phyloP scores from a whole-genome alignment of 2,888 invertebrate genomes.

The Limnephilus lunatus region DNA sequence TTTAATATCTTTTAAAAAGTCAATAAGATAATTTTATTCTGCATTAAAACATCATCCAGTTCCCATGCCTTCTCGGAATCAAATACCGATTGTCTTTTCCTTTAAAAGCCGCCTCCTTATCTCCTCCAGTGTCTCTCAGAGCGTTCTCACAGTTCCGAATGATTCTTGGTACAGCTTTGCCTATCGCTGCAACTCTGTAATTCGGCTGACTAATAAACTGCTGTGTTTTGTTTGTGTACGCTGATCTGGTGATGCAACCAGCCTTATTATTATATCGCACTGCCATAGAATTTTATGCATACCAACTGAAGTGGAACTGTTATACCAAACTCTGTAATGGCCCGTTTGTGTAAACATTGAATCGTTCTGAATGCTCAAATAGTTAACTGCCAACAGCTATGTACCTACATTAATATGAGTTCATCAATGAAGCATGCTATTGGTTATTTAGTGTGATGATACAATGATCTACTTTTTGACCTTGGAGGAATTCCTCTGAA shows the following conservation, averaged over 20 bases:
- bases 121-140: neutral
- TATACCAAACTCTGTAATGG: slow-evolving; percentile 3
- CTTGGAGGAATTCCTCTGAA: neutral
- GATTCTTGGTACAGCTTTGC: neutral
- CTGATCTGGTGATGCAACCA: slow-evolving; percentile 32
- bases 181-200: neutral
- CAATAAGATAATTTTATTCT: neutral
- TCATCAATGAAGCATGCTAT: neutral
- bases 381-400: neutral
- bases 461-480: neutral
- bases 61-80: neutral
- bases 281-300: slow-evolving; percentile 10
- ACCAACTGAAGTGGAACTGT: slow-evolving; percentile 14
- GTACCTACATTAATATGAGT: neutral
- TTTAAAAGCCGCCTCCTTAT: neutral
- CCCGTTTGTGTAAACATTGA: slow-evolving; percentile 15
- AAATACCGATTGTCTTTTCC: neutral
- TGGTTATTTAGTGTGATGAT: neutral
- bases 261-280: slow-evolving; percentile 4
- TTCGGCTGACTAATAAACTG: slow-evolving; percentile 26
- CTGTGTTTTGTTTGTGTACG: slow-evolving; percentile 10
- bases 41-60: neutral
- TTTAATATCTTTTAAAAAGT: neutral
- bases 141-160: neutral
- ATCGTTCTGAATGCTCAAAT: neutral